phyloP scores from a whole-genome alignment of 2,797 vertebrate genomes.

The Erethizon dorsatum region DNA sequence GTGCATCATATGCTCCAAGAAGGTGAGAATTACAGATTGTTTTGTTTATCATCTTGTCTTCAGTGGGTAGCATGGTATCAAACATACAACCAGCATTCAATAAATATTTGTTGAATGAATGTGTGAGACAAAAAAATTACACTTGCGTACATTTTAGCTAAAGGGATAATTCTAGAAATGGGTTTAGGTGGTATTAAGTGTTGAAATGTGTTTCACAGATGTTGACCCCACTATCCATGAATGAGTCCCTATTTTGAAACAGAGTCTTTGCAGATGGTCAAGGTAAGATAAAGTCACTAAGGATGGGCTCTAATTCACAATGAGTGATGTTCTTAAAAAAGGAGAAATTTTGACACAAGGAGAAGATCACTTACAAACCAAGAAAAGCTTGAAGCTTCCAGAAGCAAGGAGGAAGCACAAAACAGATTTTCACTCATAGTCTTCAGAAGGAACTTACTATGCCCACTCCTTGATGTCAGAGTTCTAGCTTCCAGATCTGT shows the following conservation, averaged over 20 bases:
- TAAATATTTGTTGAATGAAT: not conserved
- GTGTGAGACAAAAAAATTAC: not conserved
- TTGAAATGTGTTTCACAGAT: not conserved
- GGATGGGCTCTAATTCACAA: too few relatives aligned
- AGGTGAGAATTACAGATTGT: rapidly evolving
- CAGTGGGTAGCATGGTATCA: too few relatives aligned
- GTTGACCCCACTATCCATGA: not conserved
- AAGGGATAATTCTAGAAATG: not conserved
- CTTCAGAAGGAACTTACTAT: not conserved
- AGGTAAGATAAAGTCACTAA: not conserved
- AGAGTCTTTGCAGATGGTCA: not conserved
- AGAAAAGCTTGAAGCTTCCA: not conserved
- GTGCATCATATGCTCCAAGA: not conserved
- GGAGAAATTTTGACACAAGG: not conserved
- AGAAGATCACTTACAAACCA: not conserved
- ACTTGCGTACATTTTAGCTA: not conserved
- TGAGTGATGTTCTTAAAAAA: not conserved
- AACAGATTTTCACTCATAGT: not conserved
- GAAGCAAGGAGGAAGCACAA: not conserved
- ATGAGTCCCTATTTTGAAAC: not conserved
- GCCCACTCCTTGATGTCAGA: not conserved
- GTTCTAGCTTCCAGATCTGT: not conserved
- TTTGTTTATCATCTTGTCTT: not conserved
- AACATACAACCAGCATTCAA: not conserved
- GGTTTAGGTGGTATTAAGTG: not conserved